These are phyloP conservation scores for Scelioninae gen. 1 DNA, from an alignment of 2,888 invertebrate genomes.

Conservation along the genomic window DNA sequence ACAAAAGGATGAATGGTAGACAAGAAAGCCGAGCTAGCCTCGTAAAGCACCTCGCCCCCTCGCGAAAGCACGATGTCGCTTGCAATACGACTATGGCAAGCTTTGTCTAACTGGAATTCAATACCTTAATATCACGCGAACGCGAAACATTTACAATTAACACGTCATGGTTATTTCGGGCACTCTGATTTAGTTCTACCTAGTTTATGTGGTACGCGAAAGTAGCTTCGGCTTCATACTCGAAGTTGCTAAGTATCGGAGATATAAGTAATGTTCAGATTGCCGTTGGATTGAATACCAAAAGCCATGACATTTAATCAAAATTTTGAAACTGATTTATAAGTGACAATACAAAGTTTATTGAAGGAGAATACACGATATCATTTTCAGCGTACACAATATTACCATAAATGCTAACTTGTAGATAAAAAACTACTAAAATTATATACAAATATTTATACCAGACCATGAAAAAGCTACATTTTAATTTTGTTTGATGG, in stretches of 20 bases:
- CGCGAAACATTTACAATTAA: slow-evolving; percentile 51
- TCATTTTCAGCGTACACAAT: too few relatives aligned
- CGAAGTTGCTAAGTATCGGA: not conserved
- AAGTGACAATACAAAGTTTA: too few relatives aligned
- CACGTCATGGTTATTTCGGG: slow-evolving; percentile 31
- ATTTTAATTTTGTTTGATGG: too few relatives aligned
- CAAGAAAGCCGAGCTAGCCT: slow-evolving; percentile 54
- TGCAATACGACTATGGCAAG: slow-evolving; percentile 34
- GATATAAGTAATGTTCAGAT: slow-evolving; percentile 9
- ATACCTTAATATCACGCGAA: slow-evolving; percentile 52
- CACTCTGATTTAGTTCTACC: slow-evolving; percentile 26
- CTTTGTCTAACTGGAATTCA: slow-evolving; percentile 56
- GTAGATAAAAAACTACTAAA: too few relatives aligned
- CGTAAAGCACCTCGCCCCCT: slow-evolving; percentile 63
- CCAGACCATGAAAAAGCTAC: too few relatives aligned
- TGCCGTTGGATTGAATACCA: not conserved
- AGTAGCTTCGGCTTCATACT: slow-evolving; percentile 16
- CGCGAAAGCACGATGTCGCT: slow-evolving; percentile 52
- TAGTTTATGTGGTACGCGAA: slow-evolving; percentile 18
- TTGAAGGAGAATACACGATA: too few relatives aligned
- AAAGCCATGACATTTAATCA: not conserved
- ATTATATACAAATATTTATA: too few relatives aligned
- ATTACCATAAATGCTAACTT: too few relatives aligned
- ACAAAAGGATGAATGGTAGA: slow-evolving; percentile 77
- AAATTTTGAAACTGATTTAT: not conserved